Evolutionary conservation across 2,888 invertebrate genomes (phyloP).

Genomic region (Pyrrhia umbra): DNA sequence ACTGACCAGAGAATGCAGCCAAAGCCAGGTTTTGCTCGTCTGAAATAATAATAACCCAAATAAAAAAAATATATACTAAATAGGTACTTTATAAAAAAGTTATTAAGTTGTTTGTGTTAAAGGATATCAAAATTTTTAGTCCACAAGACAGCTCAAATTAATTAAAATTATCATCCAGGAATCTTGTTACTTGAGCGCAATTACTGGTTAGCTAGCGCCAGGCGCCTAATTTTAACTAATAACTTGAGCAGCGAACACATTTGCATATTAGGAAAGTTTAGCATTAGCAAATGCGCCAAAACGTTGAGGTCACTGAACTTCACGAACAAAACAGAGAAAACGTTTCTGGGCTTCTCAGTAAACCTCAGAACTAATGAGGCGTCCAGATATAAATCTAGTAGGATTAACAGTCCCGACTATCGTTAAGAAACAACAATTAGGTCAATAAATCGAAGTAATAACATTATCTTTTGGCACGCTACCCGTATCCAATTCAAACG

Average conservation of each 20-base stretch:
- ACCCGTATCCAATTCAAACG: conserved; percentile 50
- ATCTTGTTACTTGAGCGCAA: conserved; percentile 10
- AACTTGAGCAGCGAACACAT: conserved; percentile 35
- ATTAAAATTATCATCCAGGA: background rate
- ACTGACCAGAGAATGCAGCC: conserved; percentile 25
- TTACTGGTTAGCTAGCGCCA: background rate
- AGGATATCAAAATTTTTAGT: too few species aligned
- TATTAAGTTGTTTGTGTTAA: too few species aligned
- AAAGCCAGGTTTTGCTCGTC: background rate
- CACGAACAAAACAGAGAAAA: conserved; percentile 16
- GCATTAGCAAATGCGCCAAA: conserved; percentile 28
- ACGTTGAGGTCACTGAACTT: conserved; percentile 38
- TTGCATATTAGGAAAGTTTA: conserved; percentile 41
- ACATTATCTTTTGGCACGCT: conserved; percentile 66
- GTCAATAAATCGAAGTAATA: conserved; percentile 65
- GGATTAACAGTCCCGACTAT: conserved; percentile 40
- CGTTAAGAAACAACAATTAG: conserved; percentile 60
- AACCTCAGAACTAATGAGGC: conserved; percentile 34
- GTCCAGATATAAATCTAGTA: conserved; percentile 39
- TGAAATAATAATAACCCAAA: background rate
- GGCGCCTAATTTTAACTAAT: conserved; percentile 42
- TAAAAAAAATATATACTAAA: too few species aligned
- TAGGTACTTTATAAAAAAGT: too few species aligned
- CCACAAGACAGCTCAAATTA: background rate
- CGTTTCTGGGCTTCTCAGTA: conserved; percentile 11